phyloP scores from a whole-genome alignment of 64 coral and sea anemone genomes.

The Montipora capricornis region DNA sequence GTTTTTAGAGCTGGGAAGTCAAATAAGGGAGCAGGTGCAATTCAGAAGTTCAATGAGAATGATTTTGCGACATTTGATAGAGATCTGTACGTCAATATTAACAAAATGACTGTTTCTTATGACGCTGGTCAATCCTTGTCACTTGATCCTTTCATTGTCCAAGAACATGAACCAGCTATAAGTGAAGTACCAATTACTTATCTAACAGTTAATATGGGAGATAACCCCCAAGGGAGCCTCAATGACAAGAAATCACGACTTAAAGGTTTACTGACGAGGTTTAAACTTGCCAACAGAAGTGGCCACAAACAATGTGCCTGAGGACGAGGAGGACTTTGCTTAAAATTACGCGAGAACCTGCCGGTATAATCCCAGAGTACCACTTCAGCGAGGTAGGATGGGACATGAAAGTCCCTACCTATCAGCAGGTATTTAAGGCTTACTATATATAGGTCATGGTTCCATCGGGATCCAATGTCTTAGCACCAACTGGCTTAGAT shows the following conservation, averaged over 20 bases:
- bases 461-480: too few species aligned
- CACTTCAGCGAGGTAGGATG: too few species aligned
- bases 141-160: conserved; percentile 18
- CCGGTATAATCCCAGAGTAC: too few species aligned
- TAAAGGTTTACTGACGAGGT: background rate
- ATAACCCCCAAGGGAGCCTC: background rate
- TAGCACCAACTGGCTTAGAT: too few species aligned
- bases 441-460: too few species aligned
- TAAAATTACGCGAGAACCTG: background rate
- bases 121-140: background rate
- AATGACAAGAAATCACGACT: background rate
- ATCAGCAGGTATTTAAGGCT: too few species aligned
- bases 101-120: conserved; percentile 9
- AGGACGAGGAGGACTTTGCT: background rate
- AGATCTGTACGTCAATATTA: conserved; percentile 26
- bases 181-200: conserved; percentile 3
- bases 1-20: background rate
- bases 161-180: background rate
- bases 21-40: background rate
- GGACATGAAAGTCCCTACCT: too few species aligned
- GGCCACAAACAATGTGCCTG: background rate
- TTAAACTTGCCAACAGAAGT: background rate
- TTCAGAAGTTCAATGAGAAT: background rate
- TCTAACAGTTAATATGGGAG: background rate
- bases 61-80: background rate